phyloP scores from a whole-genome alignment of 1,140 invertebrate species.

The Temnothorax longispinosus region DNA sequence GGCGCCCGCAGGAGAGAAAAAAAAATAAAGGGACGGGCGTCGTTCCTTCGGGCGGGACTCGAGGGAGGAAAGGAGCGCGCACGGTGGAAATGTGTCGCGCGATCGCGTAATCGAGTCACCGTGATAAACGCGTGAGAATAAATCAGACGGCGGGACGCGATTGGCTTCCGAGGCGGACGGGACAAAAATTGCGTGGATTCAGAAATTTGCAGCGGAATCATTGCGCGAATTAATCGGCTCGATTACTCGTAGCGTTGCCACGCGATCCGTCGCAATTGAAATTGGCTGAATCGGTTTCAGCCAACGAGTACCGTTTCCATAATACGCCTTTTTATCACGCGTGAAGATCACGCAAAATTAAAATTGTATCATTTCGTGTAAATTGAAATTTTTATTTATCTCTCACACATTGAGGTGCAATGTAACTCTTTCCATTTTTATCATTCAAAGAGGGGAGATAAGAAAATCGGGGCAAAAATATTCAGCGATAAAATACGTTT shows the following conservation, averaged over 20 bases:
- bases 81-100: slow-evolving; percentile 48
- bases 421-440: not conserved
- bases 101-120: slow-evolving; percentile 49
- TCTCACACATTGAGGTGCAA: not conserved
- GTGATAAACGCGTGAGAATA: slow-evolving; percentile 58
- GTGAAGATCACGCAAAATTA: not conserved
- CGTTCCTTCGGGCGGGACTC: slow-evolving; percentile 30
- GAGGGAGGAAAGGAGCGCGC: slow-evolving; percentile 20
- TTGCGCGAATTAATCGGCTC: not conserved
- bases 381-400: not conserved
- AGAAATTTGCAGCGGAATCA: not conserved
- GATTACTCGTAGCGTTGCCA: not conserved
- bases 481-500: not conserved
- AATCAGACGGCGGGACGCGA: slow-evolving; percentile 46
- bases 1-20: slow-evolving; percentile 58
- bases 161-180: slow-evolving; percentile 5
- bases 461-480: not conserved
- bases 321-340: not conserved
- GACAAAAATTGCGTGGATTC: slow-evolving; percentile 1
- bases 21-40: slow-evolving; percentile 67
- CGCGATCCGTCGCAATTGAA: not conserved
- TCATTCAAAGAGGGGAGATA: not conserved
- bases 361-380: not conserved
- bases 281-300: not conserved
- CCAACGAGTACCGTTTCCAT: not conserved